Percentiles rank a stretch among this genome's conserved stretches.
Evolutionary conservation across 1,140 invertebrate species (phyloP).

Genomic region (Macrocentrus cingulum): DNA sequence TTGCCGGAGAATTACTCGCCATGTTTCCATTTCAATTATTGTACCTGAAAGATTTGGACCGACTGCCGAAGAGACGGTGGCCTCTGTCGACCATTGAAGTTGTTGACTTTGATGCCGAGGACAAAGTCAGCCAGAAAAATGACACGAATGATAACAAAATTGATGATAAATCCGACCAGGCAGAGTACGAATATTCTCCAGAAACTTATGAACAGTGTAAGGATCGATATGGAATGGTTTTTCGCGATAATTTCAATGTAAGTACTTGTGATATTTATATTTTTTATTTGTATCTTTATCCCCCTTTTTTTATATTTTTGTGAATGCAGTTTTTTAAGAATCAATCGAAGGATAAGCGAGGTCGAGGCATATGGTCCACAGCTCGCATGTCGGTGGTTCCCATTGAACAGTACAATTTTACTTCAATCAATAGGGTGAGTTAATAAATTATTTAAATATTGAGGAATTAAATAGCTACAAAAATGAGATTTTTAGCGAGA

Average conservation of each 20-base stretch:
- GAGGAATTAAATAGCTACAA: too few species aligned
- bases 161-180: constrained; percentile 27
- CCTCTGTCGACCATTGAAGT: constrained; percentile 33
- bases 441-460: constrained; percentile 11
- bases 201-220: constrained; percentile 45
- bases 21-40: constrained; percentile 54
- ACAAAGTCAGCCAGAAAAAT: neutral
- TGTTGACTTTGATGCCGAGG: constrained; percentile 30
- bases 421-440: constrained; percentile 48
- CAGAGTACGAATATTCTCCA: constrained; percentile 45
- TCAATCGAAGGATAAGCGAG: constrained; percentile 3
- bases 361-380: too few species aligned
- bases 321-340: neutral
- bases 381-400: constrained; percentile 29
- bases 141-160: constrained; percentile 17
- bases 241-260: constrained; percentile 44
- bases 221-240: constrained; percentile 50
- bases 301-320: constrained; percentile 8
- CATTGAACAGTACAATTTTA: constrained; percentile 51
- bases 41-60: constrained; percentile 44
- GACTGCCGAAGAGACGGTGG: constrained; percentile 42
- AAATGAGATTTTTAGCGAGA: too few species aligned
- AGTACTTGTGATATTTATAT: constrained; percentile 19
- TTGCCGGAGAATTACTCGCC: constrained; percentile 53
- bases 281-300: neutral